These are phyloP conservation scores for Macrotis lagotis DNA, from an alignment of 2,113 vertebrate genomes.

Conservation along the genomic window DNA sequence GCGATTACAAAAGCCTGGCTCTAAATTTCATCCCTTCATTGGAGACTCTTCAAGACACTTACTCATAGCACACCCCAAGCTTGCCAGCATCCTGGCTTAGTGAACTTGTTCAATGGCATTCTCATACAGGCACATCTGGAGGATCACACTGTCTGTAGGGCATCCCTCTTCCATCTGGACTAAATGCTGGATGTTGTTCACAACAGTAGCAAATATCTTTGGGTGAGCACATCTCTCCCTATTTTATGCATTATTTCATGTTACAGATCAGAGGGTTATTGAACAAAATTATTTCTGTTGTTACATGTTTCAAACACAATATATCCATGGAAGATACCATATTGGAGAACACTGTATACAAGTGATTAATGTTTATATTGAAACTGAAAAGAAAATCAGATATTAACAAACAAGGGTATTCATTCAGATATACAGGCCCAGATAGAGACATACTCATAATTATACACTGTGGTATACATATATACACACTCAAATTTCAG, in stretches of 20 bases:
- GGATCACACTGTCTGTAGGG: neutral
- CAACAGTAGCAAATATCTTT: neutral
- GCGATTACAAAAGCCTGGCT: neutral
- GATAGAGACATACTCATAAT: neutral
- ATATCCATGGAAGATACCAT: neutral
- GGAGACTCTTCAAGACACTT: neutral
- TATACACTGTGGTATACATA: neutral
- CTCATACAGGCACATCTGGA: neutral
- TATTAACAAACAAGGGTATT: neutral
- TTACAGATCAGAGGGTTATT: neutral
- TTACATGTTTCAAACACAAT: neutral
- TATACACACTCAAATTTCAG: neutral
- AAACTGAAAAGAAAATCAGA: neutral
- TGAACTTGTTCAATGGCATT: neutral
- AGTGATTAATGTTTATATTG: neutral
- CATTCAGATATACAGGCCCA: neutral
- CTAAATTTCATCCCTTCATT: neutral
- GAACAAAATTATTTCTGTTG: neutral
- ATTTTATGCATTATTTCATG: neutral
- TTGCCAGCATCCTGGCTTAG: neutral
- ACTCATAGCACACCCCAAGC: neutral
- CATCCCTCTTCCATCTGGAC: neutral
- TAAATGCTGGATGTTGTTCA: neutral
- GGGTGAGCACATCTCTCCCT: neutral
- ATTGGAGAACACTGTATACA: neutral